Evolutionary conservation across 30 jellyfish, hydroid and myxozoan species (phyloP).

Genomic region (Aurelia coerulea): DNA sequence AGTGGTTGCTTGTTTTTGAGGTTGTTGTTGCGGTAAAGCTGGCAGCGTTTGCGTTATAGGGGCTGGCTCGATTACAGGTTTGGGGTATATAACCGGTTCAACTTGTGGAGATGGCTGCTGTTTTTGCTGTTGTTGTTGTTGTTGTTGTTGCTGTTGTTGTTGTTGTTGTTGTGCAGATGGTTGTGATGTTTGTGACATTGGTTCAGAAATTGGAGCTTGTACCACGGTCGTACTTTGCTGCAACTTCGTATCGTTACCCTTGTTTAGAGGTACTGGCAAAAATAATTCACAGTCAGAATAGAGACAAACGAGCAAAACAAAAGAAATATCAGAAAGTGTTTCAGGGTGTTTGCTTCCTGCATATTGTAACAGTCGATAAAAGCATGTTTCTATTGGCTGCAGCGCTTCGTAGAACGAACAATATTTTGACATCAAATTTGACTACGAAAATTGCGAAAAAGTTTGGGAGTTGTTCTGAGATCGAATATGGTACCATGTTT

Average conservation of each 20-base stretch:
- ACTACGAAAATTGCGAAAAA: too few species aligned
- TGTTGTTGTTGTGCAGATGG: constrained; percentile 9
- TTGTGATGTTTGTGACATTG: not conserved
- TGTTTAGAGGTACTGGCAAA: too few species aligned
- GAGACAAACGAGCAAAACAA: not conserved
- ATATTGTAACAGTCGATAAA: too few species aligned
- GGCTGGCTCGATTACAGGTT: not conserved
- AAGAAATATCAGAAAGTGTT: not conserved
- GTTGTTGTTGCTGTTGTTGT: constrained; percentile 8
- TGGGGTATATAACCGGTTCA: too few species aligned
- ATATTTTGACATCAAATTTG: too few species aligned
- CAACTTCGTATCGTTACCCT: too few species aligned
- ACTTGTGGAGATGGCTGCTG: not conserved
- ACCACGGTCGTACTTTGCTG: not conserved
- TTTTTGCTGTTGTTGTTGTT: not conserved
- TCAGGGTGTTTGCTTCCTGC: not conserved
- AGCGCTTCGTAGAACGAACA: too few species aligned
- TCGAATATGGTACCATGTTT: too few species aligned
- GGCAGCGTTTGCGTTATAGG: not conserved
- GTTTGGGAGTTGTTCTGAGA: too few species aligned
- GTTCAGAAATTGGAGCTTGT: not conserved
- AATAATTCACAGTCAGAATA: not conserved
- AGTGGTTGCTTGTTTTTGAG: not conserved
- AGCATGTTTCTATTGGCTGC: too few species aligned
- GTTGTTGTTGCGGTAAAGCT: constrained; percentile 15